Base-by-base conservation (phyloP, 2,888 invertebrate genomes). In the Clistopyga incitator region DNA sequence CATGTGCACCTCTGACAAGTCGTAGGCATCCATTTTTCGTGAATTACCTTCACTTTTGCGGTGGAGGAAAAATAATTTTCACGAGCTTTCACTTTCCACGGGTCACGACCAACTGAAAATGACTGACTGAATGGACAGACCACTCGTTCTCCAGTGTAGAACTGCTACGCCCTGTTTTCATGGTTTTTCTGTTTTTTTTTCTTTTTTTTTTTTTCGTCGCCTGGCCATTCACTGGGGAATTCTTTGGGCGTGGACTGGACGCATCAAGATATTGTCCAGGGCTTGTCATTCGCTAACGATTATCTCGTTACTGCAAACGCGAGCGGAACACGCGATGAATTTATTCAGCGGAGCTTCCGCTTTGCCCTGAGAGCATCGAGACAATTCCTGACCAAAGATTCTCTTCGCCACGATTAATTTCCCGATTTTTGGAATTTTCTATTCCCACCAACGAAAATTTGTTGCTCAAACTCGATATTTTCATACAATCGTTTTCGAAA, bases 231-330 rank as follows among this genome's bases (percentile, higher is more conserved):
- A 50, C 70, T n/a, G 50, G 78, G 78, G 78, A 78, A 78, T 71
- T n/a, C 20, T 29, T 38, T 1, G 45, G 29, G 52, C n/a, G 70
- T n/a, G 56, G 38, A 23, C n/a, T 34, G 50, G 34, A 61, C 50
- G 61, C 34, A 38, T 25, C 23, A 45, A 34, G n/a, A 34, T n/a
- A 54, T 25, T 72, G 70, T 45, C 47, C 20, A 50, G 71, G 77
- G 77, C 64, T 77, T 76, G 77, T 74, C 18, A 50, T 18, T 50
- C 18, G 15, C n/a, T 18, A n/a, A 6, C n/a, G 18, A 50, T 77
- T 76, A 68, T 79, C 75, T 77, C 61, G 65, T 79, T 67, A 75
- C 59, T 18, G 45, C 59, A 67, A 81, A 78, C 64, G 75, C 81
- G 20, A 54, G 52, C 20, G 8, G 29, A 50, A 65, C 84, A 84